phyloP scores from a whole-genome alignment of 2,888 invertebrate species.

The Archips crataeganus region DNA sequence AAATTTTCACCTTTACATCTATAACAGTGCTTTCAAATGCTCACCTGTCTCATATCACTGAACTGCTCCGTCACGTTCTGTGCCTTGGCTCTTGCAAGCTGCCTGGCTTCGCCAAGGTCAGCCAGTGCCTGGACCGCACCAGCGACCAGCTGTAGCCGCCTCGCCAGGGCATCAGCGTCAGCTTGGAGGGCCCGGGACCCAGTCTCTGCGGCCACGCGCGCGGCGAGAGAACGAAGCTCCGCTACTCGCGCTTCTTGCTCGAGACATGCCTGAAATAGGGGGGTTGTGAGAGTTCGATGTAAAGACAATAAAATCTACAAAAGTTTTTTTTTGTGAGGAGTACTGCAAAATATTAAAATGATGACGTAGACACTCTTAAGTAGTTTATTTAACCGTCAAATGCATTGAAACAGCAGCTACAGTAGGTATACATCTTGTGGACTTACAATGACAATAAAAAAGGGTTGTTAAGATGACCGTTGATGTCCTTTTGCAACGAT shows the following conservation, averaged over 20 bases:
- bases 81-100: conserved; percentile 84
- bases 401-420: too few relatives aligned
- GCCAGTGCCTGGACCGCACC: conserved; percentile 91
- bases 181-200: conserved; percentile 91
- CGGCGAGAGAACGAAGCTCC: conserved; percentile 91
- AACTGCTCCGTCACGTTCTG: conserved; percentile 88
- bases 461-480: too few relatives aligned
- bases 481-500: too few relatives aligned
- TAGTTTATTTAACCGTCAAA: too few relatives aligned
- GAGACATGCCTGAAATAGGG: conserved; percentile 88
- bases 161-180: conserved; percentile 91
- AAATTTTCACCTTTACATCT: too few relatives aligned
- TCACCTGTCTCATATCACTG: conserved; percentile 91
- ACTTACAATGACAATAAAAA: too few relatives aligned
- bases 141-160: conserved; percentile 90
- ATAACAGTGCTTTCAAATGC: conserved; percentile 44
- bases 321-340: too few relatives aligned
- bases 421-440: too few relatives aligned
- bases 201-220: conserved; percentile 92
- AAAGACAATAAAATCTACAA: too few relatives aligned
- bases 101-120: conserved; percentile 91
- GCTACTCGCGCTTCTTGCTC: conserved; percentile 91
- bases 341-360: too few relatives aligned
- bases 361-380: too few relatives aligned
- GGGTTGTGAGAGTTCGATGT: neutral